Percentiles rank a stretch among this genome's conserved stretches.
Conservation (phyloP, 2,797 vertebrate genomes). For the Paramormyrops hopkinsi region DNA sequence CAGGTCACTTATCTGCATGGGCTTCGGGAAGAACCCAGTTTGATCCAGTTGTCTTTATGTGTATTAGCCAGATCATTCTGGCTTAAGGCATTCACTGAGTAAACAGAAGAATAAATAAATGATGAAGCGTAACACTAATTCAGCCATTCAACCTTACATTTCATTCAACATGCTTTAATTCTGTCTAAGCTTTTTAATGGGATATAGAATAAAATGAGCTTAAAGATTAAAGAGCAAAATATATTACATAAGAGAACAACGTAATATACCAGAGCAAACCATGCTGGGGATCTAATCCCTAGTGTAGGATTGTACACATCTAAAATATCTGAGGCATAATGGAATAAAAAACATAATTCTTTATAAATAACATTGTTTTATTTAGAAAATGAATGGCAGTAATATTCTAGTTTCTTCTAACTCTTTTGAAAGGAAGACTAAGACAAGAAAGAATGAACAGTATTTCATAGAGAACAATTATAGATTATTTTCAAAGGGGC, state of each 20-base stretch:
- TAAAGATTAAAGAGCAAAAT: not conserved
- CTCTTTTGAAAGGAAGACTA: not conserved
- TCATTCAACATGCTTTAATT: not conserved
- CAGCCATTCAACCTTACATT: not conserved
- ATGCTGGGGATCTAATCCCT: not conserved
- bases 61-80: not conserved
- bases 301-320: not conserved
- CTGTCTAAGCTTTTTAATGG: not conserved
- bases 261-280: not conserved
- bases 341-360: not conserved
- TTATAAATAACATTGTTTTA: not conserved
- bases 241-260: not conserved
- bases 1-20: not conserved
- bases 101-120: constrained; percentile 1
- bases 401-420: not conserved
- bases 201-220: not conserved
- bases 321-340: not conserved
- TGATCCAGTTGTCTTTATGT: not conserved
- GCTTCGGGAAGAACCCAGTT: not conserved
- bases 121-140: not conserved
- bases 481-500: not conserved
- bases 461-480: not conserved
- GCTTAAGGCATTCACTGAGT: not conserved
- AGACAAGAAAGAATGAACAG: not conserved
- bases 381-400: not conserved